Evolutionary conservation across 2,888 invertebrate genomes (phyloP).

Genomic region (Polyploca ridens): DNA sequence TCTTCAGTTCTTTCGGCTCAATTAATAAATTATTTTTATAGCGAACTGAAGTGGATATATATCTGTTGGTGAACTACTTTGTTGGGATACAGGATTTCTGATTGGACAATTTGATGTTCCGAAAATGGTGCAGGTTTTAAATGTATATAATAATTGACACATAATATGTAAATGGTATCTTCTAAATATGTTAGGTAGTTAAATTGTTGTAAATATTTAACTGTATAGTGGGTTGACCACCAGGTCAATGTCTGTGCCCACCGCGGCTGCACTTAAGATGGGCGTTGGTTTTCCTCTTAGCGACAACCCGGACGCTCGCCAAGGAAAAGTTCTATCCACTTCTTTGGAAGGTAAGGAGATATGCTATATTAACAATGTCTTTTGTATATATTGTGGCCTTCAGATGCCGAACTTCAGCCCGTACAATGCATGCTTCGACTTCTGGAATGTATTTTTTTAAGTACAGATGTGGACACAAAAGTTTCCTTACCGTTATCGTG

Average conservation of each 20-base stretch:
- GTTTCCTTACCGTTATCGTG: too few species aligned
- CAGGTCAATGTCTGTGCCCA: slow-evolving; percentile 90
- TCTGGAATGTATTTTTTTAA: too few species aligned
- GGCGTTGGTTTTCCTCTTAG: slow-evolving; percentile 93
- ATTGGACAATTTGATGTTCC: slow-evolving; percentile 2
- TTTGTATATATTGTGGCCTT: neutral
- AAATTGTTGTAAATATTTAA: slow-evolving; percentile 37
- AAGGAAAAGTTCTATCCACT: slow-evolving; percentile 87
- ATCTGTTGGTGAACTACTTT: slow-evolving; percentile 4
- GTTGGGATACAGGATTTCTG: slow-evolving; percentile 9
- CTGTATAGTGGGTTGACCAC: slow-evolving; percentile 67
- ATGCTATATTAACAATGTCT: neutral
- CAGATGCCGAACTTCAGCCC: too few species aligned
- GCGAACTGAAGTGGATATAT: slow-evolving; percentile 5
- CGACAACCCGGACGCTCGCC: slow-evolving; percentile 89
- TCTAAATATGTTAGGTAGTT: neutral
- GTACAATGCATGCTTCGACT: too few species aligned
- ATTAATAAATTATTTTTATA: slow-evolving; percentile 8
- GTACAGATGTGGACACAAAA: too few species aligned
- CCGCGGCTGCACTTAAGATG: slow-evolving; percentile 93
- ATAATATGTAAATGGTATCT: neutral
- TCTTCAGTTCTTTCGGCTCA: slow-evolving; percentile 9
- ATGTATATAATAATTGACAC: slow-evolving; percentile 2
- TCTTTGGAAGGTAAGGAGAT: slow-evolving; percentile 78
- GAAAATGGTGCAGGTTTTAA: slow-evolving; percentile 9